phyloP scores from a whole-genome alignment of 1,140 invertebrate species.

The Planococcus citri region DNA sequence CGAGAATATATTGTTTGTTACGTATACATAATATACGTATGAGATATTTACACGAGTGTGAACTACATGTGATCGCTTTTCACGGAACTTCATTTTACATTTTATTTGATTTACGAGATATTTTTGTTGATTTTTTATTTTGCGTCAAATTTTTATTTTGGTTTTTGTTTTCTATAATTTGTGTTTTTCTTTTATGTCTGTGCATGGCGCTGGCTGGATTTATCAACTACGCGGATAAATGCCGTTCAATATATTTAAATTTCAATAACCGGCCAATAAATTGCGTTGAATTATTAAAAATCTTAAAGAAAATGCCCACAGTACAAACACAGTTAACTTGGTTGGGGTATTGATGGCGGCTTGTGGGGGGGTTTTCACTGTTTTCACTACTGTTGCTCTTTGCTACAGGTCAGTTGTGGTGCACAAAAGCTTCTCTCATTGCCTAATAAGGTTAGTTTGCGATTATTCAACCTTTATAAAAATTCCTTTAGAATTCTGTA shows the following conservation, averaged over 20 bases:
- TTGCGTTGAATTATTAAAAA: slow-evolving; percentile 4
- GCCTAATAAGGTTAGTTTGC: slow-evolving; percentile 73
- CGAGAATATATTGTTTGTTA: too few species aligned
- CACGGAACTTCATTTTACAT: neutral
- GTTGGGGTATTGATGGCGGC: slow-evolving; percentile 95
- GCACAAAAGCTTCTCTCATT: slow-evolving; percentile 94
- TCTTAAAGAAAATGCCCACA: slow-evolving; percentile 74
- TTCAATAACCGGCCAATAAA: neutral
- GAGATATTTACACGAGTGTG: neutral
- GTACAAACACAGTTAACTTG: slow-evolving; percentile 89
- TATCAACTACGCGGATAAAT: slow-evolving; percentile 3
- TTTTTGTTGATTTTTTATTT: neutral
- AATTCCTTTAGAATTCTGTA: neutral
- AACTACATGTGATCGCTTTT: neutral
- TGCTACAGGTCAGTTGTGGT: slow-evolving; percentile 99
- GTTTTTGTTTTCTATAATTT: slow-evolving; percentile 15
- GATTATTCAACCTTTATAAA: slow-evolving; percentile 18
- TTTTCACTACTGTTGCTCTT: slow-evolving; percentile 94
- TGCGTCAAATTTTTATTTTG: slow-evolving; percentile 13
- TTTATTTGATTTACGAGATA: neutral
- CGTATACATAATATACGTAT: too few species aligned
- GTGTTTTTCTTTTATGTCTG: slow-evolving; percentile 26
- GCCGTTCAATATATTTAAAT: neutral
- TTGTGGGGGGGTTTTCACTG: slow-evolving; percentile 95
- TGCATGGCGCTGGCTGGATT: slow-evolving; percentile 23